These are phyloP conservation scores for Synanthedon myopaeformis DNA, from an alignment of 2,888 invertebrate species.

Conservation along the genomic window DNA sequence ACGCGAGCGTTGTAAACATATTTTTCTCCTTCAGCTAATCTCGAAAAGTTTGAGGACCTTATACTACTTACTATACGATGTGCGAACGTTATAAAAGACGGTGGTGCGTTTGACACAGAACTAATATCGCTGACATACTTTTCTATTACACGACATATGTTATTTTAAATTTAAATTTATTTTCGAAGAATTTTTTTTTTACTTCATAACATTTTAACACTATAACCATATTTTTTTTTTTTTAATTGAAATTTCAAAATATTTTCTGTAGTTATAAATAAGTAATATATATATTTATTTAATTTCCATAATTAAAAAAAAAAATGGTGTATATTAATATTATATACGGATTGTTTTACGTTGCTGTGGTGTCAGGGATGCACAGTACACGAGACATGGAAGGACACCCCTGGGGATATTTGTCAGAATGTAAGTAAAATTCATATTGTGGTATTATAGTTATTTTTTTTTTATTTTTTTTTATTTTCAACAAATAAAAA, in stretches of 20 bases:
- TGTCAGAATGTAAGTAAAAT: slow-evolving; percentile 37
- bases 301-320: background rate
- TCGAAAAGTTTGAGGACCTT: background rate
- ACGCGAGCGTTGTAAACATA: no score
- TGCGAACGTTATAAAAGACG: background rate
- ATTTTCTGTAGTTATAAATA: no score
- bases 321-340: background rate
- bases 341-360: slow-evolving; percentile 5
- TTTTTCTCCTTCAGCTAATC: background rate
- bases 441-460: background rate
- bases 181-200: background rate
- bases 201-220: background rate
- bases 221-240: background rate
- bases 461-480: no score
- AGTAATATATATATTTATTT: no score
- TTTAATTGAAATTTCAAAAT: background rate
- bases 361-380: slow-evolving; percentile 18
- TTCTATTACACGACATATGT: background rate
- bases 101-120: background rate
- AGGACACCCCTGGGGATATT: slow-evolving; percentile 38
- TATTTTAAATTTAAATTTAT: background rate
- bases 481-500: no score
- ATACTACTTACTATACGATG: background rate
- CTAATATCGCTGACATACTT: background rate
- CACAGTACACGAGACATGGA: slow-evolving; percentile 33